Evolutionary conservation across 1,140 invertebrate genomes (phyloP).

Genomic region (Anthonomus grandis): DNA sequence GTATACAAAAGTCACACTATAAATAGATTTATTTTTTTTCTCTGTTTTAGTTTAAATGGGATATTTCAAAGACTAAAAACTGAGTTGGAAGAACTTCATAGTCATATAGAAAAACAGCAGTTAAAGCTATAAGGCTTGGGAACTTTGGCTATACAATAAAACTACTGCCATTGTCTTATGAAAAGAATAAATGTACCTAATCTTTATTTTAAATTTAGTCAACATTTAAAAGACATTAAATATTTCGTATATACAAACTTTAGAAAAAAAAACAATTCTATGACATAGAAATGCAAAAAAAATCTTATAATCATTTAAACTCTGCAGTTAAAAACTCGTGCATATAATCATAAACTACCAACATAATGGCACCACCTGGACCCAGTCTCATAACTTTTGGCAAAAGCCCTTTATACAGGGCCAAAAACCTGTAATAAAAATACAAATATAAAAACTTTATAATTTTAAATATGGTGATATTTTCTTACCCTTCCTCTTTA

Average conservation of each 20-base stretch:
- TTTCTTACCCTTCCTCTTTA: slow-evolving; percentile 82
- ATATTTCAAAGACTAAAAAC: slow-evolving; percentile 37
- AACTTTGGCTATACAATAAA: too few species aligned
- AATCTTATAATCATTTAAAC: slow-evolving; percentile 50
- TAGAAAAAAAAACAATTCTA: too few species aligned
- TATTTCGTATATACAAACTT: too few species aligned
- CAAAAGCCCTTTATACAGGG: slow-evolving; percentile 86
- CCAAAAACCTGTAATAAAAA: slow-evolving; percentile 63
- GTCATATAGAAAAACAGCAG: slow-evolving; percentile 34
- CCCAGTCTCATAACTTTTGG: slow-evolving; percentile 88
- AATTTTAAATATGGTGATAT: background rate
- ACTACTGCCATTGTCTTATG: too few species aligned
- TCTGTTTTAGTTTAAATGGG: slow-evolving; percentile 31
- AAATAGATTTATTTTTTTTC: slow-evolving; percentile 9
- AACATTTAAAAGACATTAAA: too few species aligned
- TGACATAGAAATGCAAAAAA: too few species aligned
- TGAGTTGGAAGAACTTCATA: slow-evolving; percentile 35
- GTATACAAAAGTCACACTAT: slow-evolving; percentile 2
- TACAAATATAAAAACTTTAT: background rate
- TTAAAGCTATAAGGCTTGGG: slow-evolving; percentile 33
- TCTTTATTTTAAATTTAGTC: too few species aligned
- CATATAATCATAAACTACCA: slow-evolving; percentile 80
- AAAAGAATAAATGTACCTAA: too few species aligned
- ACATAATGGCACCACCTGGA: slow-evolving; percentile 88
- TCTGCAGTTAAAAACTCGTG: slow-evolving; percentile 64